Percentiles rank a stretch among this genome's conserved stretches.
phyloP scores from a whole-genome alignment of 1,140 invertebrate genomes.

The Atta colombica region DNA sequence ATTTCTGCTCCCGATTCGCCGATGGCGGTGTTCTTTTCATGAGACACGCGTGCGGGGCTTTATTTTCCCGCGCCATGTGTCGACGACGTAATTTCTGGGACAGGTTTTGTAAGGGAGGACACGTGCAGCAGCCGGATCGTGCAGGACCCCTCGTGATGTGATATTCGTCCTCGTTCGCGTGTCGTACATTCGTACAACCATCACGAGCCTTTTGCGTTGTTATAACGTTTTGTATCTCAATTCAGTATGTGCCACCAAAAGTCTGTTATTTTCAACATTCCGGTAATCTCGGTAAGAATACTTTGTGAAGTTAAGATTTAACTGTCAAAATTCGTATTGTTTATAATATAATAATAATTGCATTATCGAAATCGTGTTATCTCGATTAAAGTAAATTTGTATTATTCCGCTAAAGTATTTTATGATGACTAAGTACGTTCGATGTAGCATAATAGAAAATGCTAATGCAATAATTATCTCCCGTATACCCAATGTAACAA shows the following conservation, averaged over 20 bases:
- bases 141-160: conserved; percentile 4
- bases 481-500: conserved; percentile 48
- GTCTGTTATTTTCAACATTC: neutral
- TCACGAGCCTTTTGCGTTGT: neutral
- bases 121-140: conserved; percentile 55
- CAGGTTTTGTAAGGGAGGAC: conserved; percentile 63
- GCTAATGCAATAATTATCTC: conserved; percentile 16
- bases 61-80: conserved; percentile 59
- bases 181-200: neutral
- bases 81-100: conserved; percentile 36
- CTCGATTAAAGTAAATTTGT: neutral
- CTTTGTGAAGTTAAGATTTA: no score
- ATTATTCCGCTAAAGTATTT: neutral
- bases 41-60: conserved; percentile 59
- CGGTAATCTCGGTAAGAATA: neutral
- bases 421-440: neutral
- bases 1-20: conserved; percentile 42
- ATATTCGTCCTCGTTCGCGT: conserved; percentile 7
- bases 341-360: conserved; percentile 7
- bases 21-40: conserved; percentile 58
- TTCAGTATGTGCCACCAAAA: neutral
- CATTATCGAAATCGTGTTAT: neutral
- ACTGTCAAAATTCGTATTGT: neutral
- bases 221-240: conserved; percentile 7
- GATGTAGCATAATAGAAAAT: conserved; percentile 9